A percentile compares a stretch with the other conserved stretches of the same genome.
Evolutionary conservation across 2,113 vertebrate species (phyloP).

Genomic region (Manacus vitellinus): DNA sequence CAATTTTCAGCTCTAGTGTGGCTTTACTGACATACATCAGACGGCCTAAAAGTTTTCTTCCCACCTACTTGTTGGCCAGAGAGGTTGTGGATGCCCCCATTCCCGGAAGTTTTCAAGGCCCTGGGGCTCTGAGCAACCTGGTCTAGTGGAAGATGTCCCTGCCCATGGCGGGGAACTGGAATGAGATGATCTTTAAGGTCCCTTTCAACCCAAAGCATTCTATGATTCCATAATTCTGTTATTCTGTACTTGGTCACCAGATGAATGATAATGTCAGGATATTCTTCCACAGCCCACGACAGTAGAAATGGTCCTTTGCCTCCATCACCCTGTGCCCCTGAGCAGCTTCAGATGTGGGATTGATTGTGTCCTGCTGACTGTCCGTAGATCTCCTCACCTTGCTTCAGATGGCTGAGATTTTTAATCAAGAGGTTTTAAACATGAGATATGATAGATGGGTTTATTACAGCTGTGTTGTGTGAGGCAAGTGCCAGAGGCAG

Average conservation of each 20-base stretch:
- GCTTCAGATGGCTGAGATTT: neutral
- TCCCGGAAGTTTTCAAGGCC: neutral
- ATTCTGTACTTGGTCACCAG: neutral
- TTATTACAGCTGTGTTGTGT: neutral
- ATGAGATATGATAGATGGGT: neutral
- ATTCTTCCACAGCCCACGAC: neutral
- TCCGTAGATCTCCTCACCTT: neutral
- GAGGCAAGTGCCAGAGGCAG: neutral
- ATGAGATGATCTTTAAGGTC: neutral
- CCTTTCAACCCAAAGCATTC: neutral
- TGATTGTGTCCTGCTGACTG: neutral
- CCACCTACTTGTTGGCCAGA: neutral
- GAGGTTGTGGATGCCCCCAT: neutral
- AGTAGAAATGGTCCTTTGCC: neutral
- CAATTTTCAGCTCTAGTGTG: neutral
- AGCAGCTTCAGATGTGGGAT: neutral
- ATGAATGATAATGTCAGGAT: neutral
- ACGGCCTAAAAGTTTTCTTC: neutral
- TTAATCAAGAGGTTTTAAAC: neutral
- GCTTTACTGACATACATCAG: neutral
- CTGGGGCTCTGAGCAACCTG: neutral
- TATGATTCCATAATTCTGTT: neutral
- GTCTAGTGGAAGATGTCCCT: neutral
- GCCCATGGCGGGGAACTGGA: neutral
- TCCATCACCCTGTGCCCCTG: neutral